These are phyloP conservation scores for Platanista minor DNA, from an alignment of 2,113 vertebrate genomes.

Conservation along the genomic window DNA sequence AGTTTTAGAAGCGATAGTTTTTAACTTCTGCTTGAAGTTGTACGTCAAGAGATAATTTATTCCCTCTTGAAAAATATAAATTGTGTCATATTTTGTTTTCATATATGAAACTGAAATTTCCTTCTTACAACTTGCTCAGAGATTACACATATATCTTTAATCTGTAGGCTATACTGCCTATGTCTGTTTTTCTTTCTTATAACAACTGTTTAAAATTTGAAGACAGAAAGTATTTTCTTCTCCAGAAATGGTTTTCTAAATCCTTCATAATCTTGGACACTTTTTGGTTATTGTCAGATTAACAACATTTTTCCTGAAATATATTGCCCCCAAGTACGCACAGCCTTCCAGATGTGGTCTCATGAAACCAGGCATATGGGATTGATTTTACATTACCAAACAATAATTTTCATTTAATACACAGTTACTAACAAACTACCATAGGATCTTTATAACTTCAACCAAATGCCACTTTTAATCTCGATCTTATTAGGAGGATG, in stretches of 20 bases:
- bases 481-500: background rate
- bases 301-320: background rate
- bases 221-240: background rate
- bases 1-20: background rate
- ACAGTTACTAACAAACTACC: background rate
- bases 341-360: background rate
- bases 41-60: background rate
- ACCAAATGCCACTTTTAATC: background rate
- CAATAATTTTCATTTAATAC: background rate
- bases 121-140: background rate
- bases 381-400: background rate
- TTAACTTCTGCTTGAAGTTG: background rate
- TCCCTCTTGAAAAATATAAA: background rate
- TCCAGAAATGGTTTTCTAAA: background rate
- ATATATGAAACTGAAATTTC: background rate
- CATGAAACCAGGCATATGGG: background rate
- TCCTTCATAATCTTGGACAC: background rate
- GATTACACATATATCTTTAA: background rate
- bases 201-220: slow-evolving; percentile 34
- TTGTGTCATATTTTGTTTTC: background rate
- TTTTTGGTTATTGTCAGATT: background rate
- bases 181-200: background rate
- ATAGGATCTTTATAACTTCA: background rate
- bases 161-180: background rate
- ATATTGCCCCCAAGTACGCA: background rate